A percentile compares a stretch with the other conserved stretches of the same genome.
These are phyloP conservation scores for Ochropacha duplaris DNA, from an alignment of 2,888 invertebrate genomes.

Conservation along the genomic window DNA sequence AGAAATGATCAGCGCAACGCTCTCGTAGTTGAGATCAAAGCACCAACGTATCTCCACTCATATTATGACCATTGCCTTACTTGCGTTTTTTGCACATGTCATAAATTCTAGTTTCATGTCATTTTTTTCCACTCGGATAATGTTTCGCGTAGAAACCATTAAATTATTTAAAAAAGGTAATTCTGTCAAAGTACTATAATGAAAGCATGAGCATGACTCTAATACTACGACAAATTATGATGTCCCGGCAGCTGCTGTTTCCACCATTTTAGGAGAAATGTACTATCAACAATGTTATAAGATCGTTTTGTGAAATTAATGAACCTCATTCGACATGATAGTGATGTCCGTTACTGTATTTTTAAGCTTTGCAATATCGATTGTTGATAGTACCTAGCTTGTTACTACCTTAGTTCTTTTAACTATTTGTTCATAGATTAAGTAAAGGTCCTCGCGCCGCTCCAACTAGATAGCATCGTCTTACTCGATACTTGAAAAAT, in stretches of 20 bases:
- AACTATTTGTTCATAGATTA: no score
- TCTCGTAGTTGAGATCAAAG: no score
- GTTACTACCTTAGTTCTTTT: no score
- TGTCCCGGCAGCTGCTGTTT: not conserved
- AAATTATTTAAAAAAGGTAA: not conserved
- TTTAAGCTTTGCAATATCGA: not conserved
- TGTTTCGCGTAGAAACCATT: not conserved
- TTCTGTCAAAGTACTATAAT: not conserved
- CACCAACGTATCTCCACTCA: no score
- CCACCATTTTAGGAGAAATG: not conserved
- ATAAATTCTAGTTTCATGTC: not conserved
- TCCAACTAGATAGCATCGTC: no score
- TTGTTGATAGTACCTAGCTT: not conserved
- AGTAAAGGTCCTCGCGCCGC: no score
- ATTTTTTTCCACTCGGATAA: not conserved
- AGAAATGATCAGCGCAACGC: no score
- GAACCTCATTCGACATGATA: not conserved
- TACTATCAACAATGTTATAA: not conserved
- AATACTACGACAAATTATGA: not conserved
- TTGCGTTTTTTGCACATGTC: not conserved
- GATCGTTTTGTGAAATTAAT: not conserved
- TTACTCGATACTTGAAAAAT: no score
- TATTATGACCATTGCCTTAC: not conserved
- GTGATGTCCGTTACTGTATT: not conserved
- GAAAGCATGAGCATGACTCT: not conserved